Evolutionary conservation across 1,140 invertebrate species (phyloP).

Genomic region (Atta colombica): DNA sequence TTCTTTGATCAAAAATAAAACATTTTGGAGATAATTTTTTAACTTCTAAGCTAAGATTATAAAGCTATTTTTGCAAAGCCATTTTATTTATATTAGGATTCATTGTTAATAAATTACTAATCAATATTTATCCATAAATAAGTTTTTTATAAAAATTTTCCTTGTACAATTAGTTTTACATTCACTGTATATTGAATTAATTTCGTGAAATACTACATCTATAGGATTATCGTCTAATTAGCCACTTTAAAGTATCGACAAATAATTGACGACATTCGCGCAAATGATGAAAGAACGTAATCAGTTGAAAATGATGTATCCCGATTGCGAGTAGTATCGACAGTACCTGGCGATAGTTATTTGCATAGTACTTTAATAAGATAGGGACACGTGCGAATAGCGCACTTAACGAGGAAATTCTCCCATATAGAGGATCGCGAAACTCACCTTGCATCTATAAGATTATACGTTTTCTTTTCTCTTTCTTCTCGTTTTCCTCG

Average conservation of each 20-base stretch:
- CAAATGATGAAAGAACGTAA: conserved; percentile 12
- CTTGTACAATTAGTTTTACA: too few relatives aligned
- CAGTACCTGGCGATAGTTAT: conserved; percentile 69
- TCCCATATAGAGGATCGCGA: conserved; percentile 62
- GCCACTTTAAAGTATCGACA: neutral
- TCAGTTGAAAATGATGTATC: neutral
- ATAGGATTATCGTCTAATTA: neutral
- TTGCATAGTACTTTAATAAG: conserved; percentile 82
- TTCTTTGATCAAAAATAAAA: too few relatives aligned
- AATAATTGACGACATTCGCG: neutral
- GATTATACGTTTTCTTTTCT: conserved; percentile 81
- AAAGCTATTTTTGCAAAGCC: too few relatives aligned
- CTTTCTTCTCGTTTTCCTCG: conserved; percentile 69
- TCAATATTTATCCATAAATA: too few relatives aligned
- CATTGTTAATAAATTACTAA: too few relatives aligned
- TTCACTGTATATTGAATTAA: too few relatives aligned
- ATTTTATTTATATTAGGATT: too few relatives aligned
- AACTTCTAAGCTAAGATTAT: too few relatives aligned
- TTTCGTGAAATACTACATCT: neutral
- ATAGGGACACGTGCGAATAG: conserved; percentile 75
- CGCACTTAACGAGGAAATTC: conserved; percentile 81
- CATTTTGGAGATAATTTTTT: too few relatives aligned
- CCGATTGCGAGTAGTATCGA: conserved; percentile 67
- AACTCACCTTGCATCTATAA: conserved; percentile 79
- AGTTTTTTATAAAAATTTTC: too few relatives aligned